phyloP scores from a whole-genome alignment of 1,140 invertebrate genomes.

The Eciton burchellii region DNA sequence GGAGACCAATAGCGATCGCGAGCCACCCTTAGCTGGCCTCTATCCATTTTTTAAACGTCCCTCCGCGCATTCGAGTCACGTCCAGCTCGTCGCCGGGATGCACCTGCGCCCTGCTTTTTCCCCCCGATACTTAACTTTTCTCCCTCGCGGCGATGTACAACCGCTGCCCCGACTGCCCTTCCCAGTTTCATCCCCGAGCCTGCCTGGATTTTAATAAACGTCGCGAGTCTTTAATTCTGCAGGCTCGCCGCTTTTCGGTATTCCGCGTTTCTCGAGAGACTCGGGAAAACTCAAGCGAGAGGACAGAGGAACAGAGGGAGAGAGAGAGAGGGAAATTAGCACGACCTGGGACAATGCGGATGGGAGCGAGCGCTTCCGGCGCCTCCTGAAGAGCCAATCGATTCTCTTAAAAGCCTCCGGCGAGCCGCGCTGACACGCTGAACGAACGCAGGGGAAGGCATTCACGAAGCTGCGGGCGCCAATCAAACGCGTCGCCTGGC shows the following conservation, averaged over 20 bases:
- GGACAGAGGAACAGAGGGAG: background rate
- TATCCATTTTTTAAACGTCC: slow-evolving; percentile 14
- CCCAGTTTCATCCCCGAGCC: background rate
- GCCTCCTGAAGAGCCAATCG: slow-evolving; percentile 76
- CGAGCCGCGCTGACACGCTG: slow-evolving; percentile 66
- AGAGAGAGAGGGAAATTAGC: slow-evolving; percentile 21
- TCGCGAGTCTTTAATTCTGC: background rate
- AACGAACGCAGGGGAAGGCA: slow-evolving; percentile 72
- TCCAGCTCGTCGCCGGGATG: slow-evolving; percentile 7
- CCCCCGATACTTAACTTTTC: slow-evolving; percentile 17
- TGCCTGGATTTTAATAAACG: background rate
- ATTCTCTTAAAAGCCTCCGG: slow-evolving; percentile 72
- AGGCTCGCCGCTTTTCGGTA: no score
- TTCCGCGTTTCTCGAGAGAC: background rate
- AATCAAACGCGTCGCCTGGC: slow-evolving; percentile 76
- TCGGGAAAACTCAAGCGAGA: background rate
- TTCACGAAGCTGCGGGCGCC: slow-evolving; percentile 76
- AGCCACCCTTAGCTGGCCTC: background rate
- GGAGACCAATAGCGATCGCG: background rate
- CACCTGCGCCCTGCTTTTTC: background rate
- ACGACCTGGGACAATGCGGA: background rate
- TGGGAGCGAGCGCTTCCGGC: slow-evolving; percentile 16
- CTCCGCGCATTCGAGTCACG: slow-evolving; percentile 10
- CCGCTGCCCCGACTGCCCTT: background rate
- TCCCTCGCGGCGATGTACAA: background rate